Base-by-base conservation (phyloP, 1,140 invertebrate species). In the Seison nebaliae region DNA sequence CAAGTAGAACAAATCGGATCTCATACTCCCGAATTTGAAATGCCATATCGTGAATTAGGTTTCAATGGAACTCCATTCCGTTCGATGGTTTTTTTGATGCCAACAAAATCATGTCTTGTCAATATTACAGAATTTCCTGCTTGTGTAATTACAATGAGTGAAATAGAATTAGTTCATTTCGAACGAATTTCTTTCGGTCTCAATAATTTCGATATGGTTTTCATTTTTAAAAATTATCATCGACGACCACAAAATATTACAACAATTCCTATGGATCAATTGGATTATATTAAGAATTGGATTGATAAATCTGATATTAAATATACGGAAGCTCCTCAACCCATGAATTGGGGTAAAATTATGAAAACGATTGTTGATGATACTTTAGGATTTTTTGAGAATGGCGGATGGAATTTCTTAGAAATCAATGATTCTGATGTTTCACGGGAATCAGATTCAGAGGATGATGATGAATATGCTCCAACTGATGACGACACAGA, bases 361-460 rank as follows among this genome's bases (percentile, higher is more conserved):
- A 96, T 98, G 88, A 96, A 96, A 60, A 96, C 86, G 1, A 96
- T 98, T 46, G 78, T 73, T 0, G 86, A 96, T 56, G 86, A 98
- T 63, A 83, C 84, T 1, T 81, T 91, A 53, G 81, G 77, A 1
- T 98, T 98, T 66, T 96, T 98, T 57, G 81, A 93, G 24, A 77
- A 72, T 49, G 88, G 88, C 29, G 91, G 91, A 5, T 98, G 91
- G 91, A 77, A 73, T 24, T 98, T 96, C 66, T 65, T 98, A 31
- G 80, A 88, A 55, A 79, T 80, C 1, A 81, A 94, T 35, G 15
- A 15, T 22, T 4, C 9, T 14, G 15, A 8, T 34, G 28, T 19
- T 5, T 8, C 9, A 14, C 11, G 23, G 2, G 36, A 31, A 12
- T 36, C 21, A 35, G 20, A 43, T 28, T 20, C 15, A 28, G 20